phyloP scores from a whole-genome alignment of 2,888 invertebrate species.

The Phyllotreta cruciferae region DNA sequence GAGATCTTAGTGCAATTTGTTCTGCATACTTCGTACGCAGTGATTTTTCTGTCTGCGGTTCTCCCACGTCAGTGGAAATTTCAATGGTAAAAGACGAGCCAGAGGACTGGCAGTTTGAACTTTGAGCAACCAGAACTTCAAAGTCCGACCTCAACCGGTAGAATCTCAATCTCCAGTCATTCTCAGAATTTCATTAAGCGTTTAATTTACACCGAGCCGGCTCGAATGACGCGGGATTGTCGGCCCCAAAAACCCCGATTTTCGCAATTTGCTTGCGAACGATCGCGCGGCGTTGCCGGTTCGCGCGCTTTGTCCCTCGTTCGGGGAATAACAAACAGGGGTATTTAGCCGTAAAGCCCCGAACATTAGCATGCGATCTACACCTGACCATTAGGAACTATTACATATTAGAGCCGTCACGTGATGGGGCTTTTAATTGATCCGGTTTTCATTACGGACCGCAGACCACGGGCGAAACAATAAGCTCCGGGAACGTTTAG shows the following conservation, averaged over 20 bases:
- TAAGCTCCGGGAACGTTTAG: constrained; percentile 5
- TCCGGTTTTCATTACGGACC: constrained; percentile 43
- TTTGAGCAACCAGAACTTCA: constrained; percentile 49
- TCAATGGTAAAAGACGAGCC: not conserved
- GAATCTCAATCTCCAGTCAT: constrained; percentile 50
- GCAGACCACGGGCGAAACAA: constrained; percentile 14
- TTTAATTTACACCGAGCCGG: constrained; percentile 17
- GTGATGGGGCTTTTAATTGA: constrained; percentile 46
- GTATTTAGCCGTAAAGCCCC: not conserved
- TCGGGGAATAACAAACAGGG: too few relatives aligned
- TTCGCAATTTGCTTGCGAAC: not conserved
- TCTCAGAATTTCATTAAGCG: constrained; percentile 49
- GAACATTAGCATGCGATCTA: constrained; percentile 50
- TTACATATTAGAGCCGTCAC: constrained; percentile 49
- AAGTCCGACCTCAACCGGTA: constrained; percentile 46
- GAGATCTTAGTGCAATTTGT: too few relatives aligned
- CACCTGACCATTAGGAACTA: constrained; percentile 48
- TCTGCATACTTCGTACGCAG: too few relatives aligned
- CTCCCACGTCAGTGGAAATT: constrained; percentile 1
- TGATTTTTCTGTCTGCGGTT: too few relatives aligned
- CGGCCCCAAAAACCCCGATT: not conserved
- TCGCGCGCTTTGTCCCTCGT: too few relatives aligned
- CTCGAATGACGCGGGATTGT: not conserved
- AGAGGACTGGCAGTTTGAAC: constrained; percentile 41
- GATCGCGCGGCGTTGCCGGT: too few relatives aligned